Percentiles rank a stretch among this genome's conserved stretches.
phyloP scores from a whole-genome alignment of 2,888 invertebrate genomes.

The Mechanitis messenoides region DNA sequence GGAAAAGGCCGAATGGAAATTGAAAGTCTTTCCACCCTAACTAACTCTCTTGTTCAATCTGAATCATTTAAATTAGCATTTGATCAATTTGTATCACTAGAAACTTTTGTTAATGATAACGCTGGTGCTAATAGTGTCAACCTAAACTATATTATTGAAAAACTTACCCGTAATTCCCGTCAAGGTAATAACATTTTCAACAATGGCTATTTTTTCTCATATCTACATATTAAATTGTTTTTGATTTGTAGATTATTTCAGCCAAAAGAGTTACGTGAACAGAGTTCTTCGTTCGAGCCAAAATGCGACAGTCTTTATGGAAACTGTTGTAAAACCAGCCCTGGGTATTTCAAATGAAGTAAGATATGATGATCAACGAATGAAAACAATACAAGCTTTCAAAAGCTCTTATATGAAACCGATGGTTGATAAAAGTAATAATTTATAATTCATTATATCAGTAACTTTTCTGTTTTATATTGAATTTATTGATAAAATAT shows the following conservation, averaged over 20 bases:
- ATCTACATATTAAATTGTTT: neutral
- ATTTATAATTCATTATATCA: slow-evolving; percentile 1
- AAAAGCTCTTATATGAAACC: slow-evolving; percentile 83
- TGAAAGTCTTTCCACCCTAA: slow-evolving; percentile 69
- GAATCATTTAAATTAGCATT: slow-evolving; percentile 78
- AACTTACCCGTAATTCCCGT: slow-evolving; percentile 37
- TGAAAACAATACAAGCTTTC: slow-evolving; percentile 73
- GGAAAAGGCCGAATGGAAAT: slow-evolving; percentile 76
- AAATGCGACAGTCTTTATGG: slow-evolving; percentile 79
- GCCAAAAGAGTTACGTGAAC: slow-evolving; percentile 41
- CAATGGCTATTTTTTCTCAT: too few relatives aligned
- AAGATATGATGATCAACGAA: slow-evolving; percentile 78
- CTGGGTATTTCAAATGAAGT: slow-evolving; percentile 77
- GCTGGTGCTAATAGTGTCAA: slow-evolving; percentile 85
- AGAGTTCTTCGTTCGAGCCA: slow-evolving; percentile 31
- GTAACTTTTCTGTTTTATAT: too few relatives aligned
- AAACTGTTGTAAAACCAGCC: slow-evolving; percentile 79
- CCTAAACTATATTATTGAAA: slow-evolving; percentile 62
- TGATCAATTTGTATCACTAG: slow-evolving; percentile 78
- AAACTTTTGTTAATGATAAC: slow-evolving; percentile 72
- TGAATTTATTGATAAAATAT: too few relatives aligned
- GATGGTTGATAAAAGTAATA: slow-evolving; percentile 77
- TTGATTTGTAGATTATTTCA: slow-evolving; percentile 46
- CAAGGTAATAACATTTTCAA: slow-evolving; percentile 20
- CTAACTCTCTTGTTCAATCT: slow-evolving; percentile 66